Conservation (phyloP, 1,140 invertebrate genomes). For the Vollenhovia emeryi region DNA sequence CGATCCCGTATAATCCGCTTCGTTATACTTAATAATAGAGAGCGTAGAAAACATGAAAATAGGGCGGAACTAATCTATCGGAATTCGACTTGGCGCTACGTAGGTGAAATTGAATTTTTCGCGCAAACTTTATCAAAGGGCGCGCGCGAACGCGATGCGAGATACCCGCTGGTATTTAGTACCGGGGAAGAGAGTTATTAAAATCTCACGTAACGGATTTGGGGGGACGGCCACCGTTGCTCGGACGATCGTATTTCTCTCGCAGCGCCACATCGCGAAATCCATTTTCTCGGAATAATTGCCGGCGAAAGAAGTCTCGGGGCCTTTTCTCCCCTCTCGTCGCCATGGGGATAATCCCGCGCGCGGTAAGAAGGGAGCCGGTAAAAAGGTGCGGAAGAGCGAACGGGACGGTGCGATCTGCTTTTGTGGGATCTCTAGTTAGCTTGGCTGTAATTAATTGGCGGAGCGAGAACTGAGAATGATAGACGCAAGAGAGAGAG, state of each 20-base stretch:
- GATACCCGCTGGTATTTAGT: conserved; percentile 6
- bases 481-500: conserved; percentile 52
- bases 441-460: conserved; percentile 59
- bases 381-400: conserved; percentile 19
- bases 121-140: conserved; percentile 9
- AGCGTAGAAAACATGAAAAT: conserved; percentile 39
- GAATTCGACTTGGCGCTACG: background rate
- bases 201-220: conserved; percentile 45
- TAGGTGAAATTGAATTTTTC: conserved; percentile 37
- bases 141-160: background rate
- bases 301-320: conserved; percentile 56
- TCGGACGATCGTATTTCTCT: conserved; percentile 11
- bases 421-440: conserved; percentile 62
- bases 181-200: conserved; percentile 6
- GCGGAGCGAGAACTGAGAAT: conserved; percentile 65
- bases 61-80: conserved; percentile 42
- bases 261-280: conserved; percentile 22
- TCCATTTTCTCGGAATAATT: conserved; percentile 67
- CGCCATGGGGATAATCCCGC: conserved; percentile 58
- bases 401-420: conserved; percentile 54
- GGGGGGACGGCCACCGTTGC: background rate
- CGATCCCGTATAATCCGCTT: conserved; percentile 34
- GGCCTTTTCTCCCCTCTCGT: conserved; percentile 21
- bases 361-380: conserved; percentile 1
- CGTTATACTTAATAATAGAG: conserved; percentile 43